A percentile compares a stretch with the other conserved stretches of the same genome.
Evolutionary conservation across 2,888 invertebrate species (phyloP).

Genomic region (Lasius fuliginosus): DNA sequence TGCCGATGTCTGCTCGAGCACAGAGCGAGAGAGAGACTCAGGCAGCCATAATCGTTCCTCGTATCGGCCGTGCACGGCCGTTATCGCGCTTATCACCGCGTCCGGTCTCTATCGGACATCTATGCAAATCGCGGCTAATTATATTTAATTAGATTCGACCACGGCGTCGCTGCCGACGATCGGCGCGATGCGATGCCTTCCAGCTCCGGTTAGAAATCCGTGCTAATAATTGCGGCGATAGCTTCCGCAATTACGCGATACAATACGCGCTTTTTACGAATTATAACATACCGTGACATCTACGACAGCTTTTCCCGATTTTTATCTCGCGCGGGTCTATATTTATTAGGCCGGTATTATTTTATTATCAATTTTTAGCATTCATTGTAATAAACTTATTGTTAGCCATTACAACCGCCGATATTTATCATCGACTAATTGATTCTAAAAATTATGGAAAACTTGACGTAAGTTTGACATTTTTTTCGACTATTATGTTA

Average conservation of each 20-base stretch:
- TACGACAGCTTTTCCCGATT: background rate
- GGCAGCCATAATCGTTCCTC: conserved; percentile 85
- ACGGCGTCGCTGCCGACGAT: conserved; percentile 83
- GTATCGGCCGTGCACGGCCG: conserved; percentile 84
- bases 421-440: background rate
- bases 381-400: background rate
- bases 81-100: conserved; percentile 85
- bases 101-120: conserved; percentile 86
- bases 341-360: background rate
- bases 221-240: conserved; percentile 43
- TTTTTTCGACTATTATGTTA: too few relatives aligned
- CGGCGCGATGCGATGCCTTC: conserved; percentile 37
- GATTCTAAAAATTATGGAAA: background rate
- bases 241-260: conserved; percentile 5
- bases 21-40: conserved; percentile 66
- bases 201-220: conserved; percentile 29
- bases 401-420: too few relatives aligned
- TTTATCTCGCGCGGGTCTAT: background rate
- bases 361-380: background rate
- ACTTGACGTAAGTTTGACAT: too few relatives aligned
- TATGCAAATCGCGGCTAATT: conserved; percentile 86
- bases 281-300: background rate
- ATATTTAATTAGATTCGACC: conserved; percentile 86
- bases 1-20: conserved; percentile 80
- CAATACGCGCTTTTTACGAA: conserved; percentile 36